Evolutionary conservation across 2,888 invertebrate genomes (phyloP).

Genomic region (Tenthredo livida): DNA sequence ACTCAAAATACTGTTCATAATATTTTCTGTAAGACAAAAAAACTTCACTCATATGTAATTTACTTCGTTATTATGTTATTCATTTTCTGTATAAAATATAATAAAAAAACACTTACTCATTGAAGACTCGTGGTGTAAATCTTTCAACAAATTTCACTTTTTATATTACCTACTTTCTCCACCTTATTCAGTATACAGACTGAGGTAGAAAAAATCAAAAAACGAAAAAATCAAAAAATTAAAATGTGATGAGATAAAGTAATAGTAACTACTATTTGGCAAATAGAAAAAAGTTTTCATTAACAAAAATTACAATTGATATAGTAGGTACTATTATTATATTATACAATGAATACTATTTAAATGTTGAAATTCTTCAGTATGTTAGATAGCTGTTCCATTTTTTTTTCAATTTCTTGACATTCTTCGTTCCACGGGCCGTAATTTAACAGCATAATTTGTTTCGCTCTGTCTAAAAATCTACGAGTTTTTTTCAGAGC

Average conservation of each 20-base stretch:
- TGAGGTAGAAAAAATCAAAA: too few relatives aligned
- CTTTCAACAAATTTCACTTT: neutral
- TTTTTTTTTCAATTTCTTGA: constrained; percentile 77
- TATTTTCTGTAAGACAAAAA: neutral
- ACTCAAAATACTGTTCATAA: neutral
- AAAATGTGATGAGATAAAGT: neutral
- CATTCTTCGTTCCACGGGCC: constrained; percentile 80
- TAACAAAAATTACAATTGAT: constrained; percentile 1
- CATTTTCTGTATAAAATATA: neutral
- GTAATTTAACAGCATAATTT: constrained; percentile 80
- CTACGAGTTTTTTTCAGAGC: constrained; percentile 79
- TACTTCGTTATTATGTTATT: neutral
- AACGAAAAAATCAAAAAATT: neutral
- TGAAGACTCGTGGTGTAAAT: neutral
- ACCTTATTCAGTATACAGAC: too few relatives aligned
- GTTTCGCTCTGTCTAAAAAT: constrained; percentile 79
- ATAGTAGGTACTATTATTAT: neutral
- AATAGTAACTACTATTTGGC: neutral
- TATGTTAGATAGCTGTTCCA: constrained; percentile 75
- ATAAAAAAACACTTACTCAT: neutral
- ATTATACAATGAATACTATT: constrained; percentile 13
- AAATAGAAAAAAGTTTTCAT: constrained; percentile 11
- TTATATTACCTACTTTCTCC: neutral
- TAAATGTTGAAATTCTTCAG: constrained; percentile 63
- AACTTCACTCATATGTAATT: neutral